Conservation (phyloP, 2,888 invertebrate species). For the Drosophila formosana region DNA sequence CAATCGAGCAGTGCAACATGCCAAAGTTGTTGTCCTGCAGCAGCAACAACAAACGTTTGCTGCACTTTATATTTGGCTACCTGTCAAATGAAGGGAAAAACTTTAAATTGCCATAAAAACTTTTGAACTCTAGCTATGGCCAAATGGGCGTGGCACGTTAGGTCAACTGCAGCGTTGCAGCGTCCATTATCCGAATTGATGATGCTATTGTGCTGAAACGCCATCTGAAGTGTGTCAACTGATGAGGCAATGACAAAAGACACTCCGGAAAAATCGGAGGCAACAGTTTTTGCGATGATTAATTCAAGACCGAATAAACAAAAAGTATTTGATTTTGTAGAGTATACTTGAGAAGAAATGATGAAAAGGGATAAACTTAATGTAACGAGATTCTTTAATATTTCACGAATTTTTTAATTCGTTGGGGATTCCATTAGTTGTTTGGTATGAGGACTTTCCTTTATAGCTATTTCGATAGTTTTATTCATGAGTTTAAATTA, state of each 20-base stretch:
- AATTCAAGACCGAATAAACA: not conserved
- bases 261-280: slow-evolving; percentile 19
- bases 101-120: slow-evolving; percentile 62
- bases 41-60: slow-evolving; percentile 38
- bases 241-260: slow-evolving; percentile 22
- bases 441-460: not conserved
- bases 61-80: slow-evolving; percentile 56
- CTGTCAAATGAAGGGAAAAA: slow-evolving; percentile 45
- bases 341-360: not conserved
- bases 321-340: not conserved
- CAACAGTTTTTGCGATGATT: slow-evolving; percentile 24
- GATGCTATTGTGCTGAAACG: slow-evolving; percentile 34
- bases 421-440: not conserved
- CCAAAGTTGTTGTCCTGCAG: slow-evolving; percentile 31
- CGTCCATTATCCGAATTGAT: slow-evolving; percentile 65
- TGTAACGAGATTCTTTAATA: slow-evolving; percentile 1
- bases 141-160: slow-evolving; percentile 42
- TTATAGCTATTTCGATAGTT: not conserved
- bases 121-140: slow-evolving; percentile 38
- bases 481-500: not conserved
- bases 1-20: slow-evolving; percentile 40
- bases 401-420: not conserved
- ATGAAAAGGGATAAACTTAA: not conserved
- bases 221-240: slow-evolving; percentile 61
- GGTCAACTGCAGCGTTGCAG: slow-evolving; percentile 43